These are phyloP conservation scores for Penaeus chinensis DNA, from an alignment of 1,140 invertebrate genomes.

Conservation along the genomic window DNA sequence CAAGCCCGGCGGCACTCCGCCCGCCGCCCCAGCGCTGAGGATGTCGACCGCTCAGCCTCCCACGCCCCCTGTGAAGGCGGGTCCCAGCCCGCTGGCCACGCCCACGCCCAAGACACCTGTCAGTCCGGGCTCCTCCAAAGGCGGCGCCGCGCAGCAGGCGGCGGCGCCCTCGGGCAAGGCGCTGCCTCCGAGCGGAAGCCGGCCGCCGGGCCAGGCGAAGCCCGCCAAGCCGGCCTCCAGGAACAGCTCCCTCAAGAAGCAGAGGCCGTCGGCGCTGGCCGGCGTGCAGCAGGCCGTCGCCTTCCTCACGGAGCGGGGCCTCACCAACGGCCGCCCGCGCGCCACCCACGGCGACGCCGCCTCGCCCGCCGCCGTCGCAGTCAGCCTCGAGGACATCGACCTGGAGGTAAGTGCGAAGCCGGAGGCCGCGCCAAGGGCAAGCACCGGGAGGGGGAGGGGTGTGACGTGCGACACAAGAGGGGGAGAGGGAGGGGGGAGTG, in stretches of 20 bases:
- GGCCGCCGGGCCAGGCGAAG: slow-evolving; percentile 9
- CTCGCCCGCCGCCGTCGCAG: not conserved
- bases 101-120: not conserved
- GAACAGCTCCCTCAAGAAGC: slow-evolving; percentile 50
- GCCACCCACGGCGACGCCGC: not conserved
- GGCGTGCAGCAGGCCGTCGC: slow-evolving; percentile 44
- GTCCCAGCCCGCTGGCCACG: not conserved
- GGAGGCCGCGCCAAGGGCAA: too few relatives aligned
- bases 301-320: slow-evolving; percentile 44
- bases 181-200: slow-evolving; percentile 32
- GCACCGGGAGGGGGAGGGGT: not conserved
- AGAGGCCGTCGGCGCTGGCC: slow-evolving; percentile 31
- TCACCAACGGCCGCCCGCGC: slow-evolving; percentile 36
- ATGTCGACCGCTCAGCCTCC: slow-evolving; percentile 33
- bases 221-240: slow-evolving; percentile 44
- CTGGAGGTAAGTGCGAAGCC: slow-evolving; percentile 52
- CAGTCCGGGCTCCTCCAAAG: not conserved
- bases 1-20: not conserved
- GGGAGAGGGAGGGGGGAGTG: too few relatives aligned
- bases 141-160: not conserved
- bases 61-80: slow-evolving; percentile 9
- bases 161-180: slow-evolving; percentile 16
- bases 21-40: not conserved
- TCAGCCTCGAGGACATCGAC: slow-evolving; percentile 59
- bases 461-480: not conserved